Evolutionary conservation across 2,797 vertebrate species (phyloP).

Genomic region (Holocentrus rufus): DNA sequence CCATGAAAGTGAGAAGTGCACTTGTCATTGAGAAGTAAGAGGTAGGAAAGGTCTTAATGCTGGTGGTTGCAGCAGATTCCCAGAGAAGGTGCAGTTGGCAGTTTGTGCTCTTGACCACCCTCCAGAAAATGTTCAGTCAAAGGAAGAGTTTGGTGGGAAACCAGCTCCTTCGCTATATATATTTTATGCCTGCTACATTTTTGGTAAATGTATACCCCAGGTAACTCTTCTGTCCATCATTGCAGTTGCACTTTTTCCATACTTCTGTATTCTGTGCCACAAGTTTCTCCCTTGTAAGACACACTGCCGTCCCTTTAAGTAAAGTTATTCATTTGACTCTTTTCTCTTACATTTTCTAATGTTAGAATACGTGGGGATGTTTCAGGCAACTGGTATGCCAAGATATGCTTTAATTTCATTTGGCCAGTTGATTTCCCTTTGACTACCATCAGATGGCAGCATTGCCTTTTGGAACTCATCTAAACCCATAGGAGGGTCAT

Average conservation of each 20-base stretch:
- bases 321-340: neutral
- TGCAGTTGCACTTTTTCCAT: neutral
- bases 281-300: neutral
- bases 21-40: too few relatives aligned
- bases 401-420: neutral
- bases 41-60: neutral
- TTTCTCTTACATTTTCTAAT: neutral
- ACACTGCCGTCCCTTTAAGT: neutral
- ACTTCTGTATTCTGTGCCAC: neutral
- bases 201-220: too few relatives aligned
- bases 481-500: slow-evolving; percentile 10
- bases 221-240: neutral
- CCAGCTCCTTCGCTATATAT: too few relatives aligned
- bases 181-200: too few relatives aligned
- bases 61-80: neutral
- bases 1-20: too few relatives aligned
- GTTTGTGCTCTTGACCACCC: neutral
- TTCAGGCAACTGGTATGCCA: too few relatives aligned
- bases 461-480: slow-evolving; percentile 63
- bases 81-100: neutral
- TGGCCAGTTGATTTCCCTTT: slow-evolving; percentile 24
- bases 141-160: neutral
- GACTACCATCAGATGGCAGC: slow-evolving; percentile 80
- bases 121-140: neutral
- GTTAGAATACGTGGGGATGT: neutral